Conservation (phyloP, 2,888 invertebrate species). For the Drosophila lutescens region DNA sequence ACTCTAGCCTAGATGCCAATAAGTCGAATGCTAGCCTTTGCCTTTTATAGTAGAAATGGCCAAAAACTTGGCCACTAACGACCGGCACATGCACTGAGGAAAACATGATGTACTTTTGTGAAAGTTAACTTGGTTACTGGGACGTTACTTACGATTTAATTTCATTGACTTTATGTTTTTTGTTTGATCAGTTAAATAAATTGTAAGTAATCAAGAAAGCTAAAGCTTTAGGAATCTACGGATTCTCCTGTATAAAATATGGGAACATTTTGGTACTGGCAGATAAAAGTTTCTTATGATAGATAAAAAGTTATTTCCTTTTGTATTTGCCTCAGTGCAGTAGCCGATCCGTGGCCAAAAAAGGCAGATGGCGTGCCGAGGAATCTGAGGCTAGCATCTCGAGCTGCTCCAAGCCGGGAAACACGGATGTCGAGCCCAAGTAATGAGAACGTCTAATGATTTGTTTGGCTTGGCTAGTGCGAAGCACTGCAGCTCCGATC, state of each 20-base stretch:
- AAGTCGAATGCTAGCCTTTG: constrained; percentile 59
- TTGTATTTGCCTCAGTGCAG: constrained; percentile 13
- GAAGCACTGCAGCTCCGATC: constrained; percentile 56
- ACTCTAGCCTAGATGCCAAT: constrained; percentile 54
- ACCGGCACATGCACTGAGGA: constrained; percentile 20
- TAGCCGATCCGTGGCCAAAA: constrained; percentile 49
- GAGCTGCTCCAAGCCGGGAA: constrained; percentile 44
- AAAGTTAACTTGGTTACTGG: neutral
- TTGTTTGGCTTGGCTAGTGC: constrained; percentile 57
- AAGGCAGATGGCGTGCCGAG: constrained; percentile 61
- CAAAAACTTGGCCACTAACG: constrained; percentile 55
- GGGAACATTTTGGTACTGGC: no score
- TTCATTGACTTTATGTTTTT: neutral
- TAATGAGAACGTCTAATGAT: constrained; percentile 66
- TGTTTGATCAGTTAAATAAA: no score
- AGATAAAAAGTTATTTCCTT: no score
- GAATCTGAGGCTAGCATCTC: constrained; percentile 67
- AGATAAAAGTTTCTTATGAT: no score
- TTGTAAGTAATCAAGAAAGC: no score
- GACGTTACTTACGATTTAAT: neutral
- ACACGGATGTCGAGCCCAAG: constrained; percentile 42
- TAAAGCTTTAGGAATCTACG: no score
- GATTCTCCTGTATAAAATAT: no score
- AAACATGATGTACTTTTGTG: neutral
- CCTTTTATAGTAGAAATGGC: constrained; percentile 63